These are phyloP conservation scores for Ericerus pela DNA, from an alignment of 1,140 invertebrate genomes.

Conservation along the genomic window DNA sequence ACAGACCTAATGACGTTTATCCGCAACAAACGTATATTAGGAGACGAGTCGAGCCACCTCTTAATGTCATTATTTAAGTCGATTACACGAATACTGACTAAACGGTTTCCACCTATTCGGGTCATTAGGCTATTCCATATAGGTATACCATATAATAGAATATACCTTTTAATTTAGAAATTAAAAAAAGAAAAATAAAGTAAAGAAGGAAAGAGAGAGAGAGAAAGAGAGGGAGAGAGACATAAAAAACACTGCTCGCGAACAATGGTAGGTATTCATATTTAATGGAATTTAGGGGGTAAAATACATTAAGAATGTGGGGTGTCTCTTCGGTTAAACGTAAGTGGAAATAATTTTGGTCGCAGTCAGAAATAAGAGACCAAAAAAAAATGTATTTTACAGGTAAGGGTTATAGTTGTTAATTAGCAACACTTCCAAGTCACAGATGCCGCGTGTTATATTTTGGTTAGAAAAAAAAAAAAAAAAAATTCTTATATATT, in stretches of 20 bases:
- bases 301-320: background rate
- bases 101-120: background rate
- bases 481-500: too few relatives aligned
- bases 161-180: too few relatives aligned
- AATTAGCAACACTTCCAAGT: background rate
- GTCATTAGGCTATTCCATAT: conserved; percentile 1
- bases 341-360: too few relatives aligned
- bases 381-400: background rate
- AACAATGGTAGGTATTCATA: background rate
- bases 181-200: background rate
- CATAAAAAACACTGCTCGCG: background rate
- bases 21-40: background rate
- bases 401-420: background rate
- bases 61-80: conserved; percentile 9
- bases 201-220: background rate
- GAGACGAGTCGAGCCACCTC: background rate
- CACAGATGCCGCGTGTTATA: background rate
- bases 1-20: background rate
- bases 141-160: too few relatives aligned
- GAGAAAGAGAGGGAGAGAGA: background rate
- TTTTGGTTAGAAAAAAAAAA: background rate
- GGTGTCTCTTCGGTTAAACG: background rate
- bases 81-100: background rate
- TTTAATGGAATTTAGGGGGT: background rate
- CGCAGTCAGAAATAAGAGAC: background rate